Evolutionary conservation across 2,113 vertebrate species (phyloP), one percentile per base, ranked within the genome.

Genomic region (Hippocampus zosterae): DNA sequence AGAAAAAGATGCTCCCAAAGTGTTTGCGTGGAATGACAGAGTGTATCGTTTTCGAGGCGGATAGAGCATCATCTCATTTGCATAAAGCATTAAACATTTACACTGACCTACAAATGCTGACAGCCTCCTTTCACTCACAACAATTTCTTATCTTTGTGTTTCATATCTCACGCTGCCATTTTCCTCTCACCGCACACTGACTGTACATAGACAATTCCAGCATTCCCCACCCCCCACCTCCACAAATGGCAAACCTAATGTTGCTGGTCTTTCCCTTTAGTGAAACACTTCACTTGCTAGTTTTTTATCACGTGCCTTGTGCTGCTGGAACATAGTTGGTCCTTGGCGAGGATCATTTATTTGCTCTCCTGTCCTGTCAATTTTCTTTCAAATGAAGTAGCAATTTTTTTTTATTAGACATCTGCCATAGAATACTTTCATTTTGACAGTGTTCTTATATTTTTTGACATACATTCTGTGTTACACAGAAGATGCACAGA

Each of bases 51-150:
- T 73, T 70, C 53, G 61, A 70, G 66, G 73, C 21, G 18, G 61
- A 3, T 18, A 3, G 4, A 67, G 59, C 74, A 77, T 76, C 67
- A 67, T 71, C 78, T 90, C 79, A 88, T 90, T 86, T 85, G 75
- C 87, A 86, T 88, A 85, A 85, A 70, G 71, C 90, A 92, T 92
- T 89, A 92, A 92, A 92, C 88, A 92, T 92, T 93, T 90, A 92
- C 71, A 55, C 80, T 89, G 89, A 90, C 90, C 88, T 89, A 92
- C 89, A 91, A 92, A 89, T 73, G 61, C 70, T 80, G 77, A 74
- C 77, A 78, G 75, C 74, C 72, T 33, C 61, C 42, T 55, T 79
- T 81, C 77, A 69, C 76, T 88, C 81, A 82, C 81, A 72, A 80
- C 81, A 77, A 56, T 79, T 68, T 48, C 73, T 70, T 65, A 25